Base-by-base conservation (phyloP, 92 coral and sea anemone species). In the Palythoa grandis region DNA sequence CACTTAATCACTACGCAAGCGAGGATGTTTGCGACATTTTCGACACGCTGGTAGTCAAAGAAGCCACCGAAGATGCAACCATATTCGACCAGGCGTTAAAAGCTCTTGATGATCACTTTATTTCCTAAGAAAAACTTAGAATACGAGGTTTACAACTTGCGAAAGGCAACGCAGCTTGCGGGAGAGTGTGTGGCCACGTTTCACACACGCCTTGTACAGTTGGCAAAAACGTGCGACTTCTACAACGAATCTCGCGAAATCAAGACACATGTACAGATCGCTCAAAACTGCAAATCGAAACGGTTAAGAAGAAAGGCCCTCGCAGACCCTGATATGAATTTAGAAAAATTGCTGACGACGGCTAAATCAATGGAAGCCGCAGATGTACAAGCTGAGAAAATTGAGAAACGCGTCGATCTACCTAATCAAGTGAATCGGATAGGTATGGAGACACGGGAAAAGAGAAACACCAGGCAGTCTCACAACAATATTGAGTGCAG, bases 261-360 rank as follows among this genome's bases (percentile, higher is more conserved):
- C 35, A 86, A 86, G 69, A 88, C 87, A 54, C n/a, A n/a, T n/a
- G n/a, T n/a, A n/a, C 90, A 82, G 78, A 87, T 86, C n/a, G 72
- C 74, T 29, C 88, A 86, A 83, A 76, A 86, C 72, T 53, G 89
- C 48, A 77, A 35, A 23, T 87, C 87, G 15, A 35, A 85, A 47
- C 43, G 69, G 1, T 29, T 88, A 12, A 16, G 87, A 80, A 57
- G 90, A 60, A 87, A 87, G 79, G 86, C 87, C 16, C 66, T 87
- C 15, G 76, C 70, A 9, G 86, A 80, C 47, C 86, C 90, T 37
- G 90, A 71, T 10, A 80, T 66, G 60, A 72, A 76, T 43, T 80
- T 87, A 69, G 82, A 70, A 77, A 79, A 79, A 79, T 35, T 87
- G 14, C 53, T 70, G 22, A 61, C 68, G 47, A 48, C 61, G 17